Evolutionary conservation across 1,140 invertebrate species (phyloP).

Genomic region (Macrobrachium nipponense): DNA sequence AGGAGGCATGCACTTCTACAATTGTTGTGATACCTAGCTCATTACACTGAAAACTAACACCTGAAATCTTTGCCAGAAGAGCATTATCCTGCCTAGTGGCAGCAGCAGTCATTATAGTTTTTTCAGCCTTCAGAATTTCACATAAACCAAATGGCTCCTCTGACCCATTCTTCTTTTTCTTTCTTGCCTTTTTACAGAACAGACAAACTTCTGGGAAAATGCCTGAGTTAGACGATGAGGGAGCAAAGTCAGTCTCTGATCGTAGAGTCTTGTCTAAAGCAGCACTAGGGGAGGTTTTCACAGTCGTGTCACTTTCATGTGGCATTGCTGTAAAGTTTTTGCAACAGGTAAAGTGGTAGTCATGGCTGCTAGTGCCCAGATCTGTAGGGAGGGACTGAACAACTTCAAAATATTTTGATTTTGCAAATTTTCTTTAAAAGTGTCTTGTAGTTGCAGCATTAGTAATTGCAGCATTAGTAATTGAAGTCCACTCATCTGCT

Average conservation of each 20-base stretch:
- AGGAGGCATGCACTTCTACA: slow-evolving; percentile 32
- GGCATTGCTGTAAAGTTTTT: slow-evolving; percentile 26
- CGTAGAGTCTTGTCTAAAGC: slow-evolving; percentile 1
- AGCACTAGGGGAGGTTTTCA: slow-evolving; percentile 3
- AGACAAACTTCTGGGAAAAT: neutral
- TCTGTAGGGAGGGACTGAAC: slow-evolving; percentile 26
- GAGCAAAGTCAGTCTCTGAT: slow-evolving; percentile 13
- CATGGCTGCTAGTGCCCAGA: neutral
- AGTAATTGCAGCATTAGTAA: too few relatives aligned
- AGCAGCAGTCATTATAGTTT: slow-evolving; percentile 11
- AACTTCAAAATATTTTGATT: slow-evolving; percentile 8
- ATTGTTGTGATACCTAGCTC: slow-evolving; percentile 22
- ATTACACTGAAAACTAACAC: slow-evolving; percentile 1
- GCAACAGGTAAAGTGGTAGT: slow-evolving; percentile 11
- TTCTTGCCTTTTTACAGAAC: slow-evolving; percentile 6
- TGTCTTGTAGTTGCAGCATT: too few relatives aligned
- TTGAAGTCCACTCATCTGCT: too few relatives aligned
- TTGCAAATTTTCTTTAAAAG: slow-evolving; percentile 22
- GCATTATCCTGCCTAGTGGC: slow-evolving; percentile 5
- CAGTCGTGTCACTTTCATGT: neutral
- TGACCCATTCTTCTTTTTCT: slow-evolving; percentile 3
- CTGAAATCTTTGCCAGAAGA: slow-evolving; percentile 22
- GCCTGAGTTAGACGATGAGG: neutral
- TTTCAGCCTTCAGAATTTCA: neutral
- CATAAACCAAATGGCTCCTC: neutral